A percentile compares a stretch with the other conserved stretches of the same genome.
phyloP scores from a whole-genome alignment of 2,888 invertebrate species.

The Omphaloscelis lunosa region DNA sequence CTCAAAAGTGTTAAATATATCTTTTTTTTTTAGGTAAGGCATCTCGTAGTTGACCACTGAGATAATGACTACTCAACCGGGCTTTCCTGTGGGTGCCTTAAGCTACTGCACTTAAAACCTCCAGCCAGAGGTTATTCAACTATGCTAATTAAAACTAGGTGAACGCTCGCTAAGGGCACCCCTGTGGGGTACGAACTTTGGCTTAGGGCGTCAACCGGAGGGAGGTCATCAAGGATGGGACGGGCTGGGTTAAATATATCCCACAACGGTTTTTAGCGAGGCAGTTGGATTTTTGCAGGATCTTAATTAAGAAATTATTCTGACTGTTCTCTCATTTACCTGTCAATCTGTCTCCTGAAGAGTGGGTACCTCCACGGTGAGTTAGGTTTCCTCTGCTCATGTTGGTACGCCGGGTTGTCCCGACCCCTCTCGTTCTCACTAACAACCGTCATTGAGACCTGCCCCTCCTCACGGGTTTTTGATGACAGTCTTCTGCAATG shows the following conservation, averaged over 20 bases:
- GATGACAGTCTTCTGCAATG: conserved; percentile 92
- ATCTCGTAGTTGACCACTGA: too few species aligned
- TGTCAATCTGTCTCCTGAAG: conserved; percentile 87
- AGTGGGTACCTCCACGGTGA: conserved; percentile 94
- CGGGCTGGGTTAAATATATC: too few species aligned
- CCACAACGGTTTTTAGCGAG: background rate
- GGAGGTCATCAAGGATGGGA: too few species aligned
- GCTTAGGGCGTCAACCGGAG: too few species aligned
- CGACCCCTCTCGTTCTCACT: conserved; percentile 89
- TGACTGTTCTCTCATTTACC: conserved; percentile 74
- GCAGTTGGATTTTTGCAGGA: background rate
- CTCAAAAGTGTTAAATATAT: background rate
- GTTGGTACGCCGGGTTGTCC: conserved; percentile 93
- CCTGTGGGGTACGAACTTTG: too few species aligned
- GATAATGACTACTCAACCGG: too few species aligned
- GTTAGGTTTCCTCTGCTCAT: conserved; percentile 91
- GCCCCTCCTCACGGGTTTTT: conserved; percentile 91
- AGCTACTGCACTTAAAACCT: too few species aligned
- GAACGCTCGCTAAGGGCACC: too few species aligned
- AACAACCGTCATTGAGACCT: conserved; percentile 85
- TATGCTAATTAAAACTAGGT: too few species aligned
- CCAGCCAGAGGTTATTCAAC: too few species aligned
- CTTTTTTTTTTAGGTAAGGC: too few species aligned
- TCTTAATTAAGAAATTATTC: background rate
- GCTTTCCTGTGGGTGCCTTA: too few species aligned